Evolutionary conservation across 2,888 invertebrate species (phyloP).

Genomic region (Julus scanicus): DNA sequence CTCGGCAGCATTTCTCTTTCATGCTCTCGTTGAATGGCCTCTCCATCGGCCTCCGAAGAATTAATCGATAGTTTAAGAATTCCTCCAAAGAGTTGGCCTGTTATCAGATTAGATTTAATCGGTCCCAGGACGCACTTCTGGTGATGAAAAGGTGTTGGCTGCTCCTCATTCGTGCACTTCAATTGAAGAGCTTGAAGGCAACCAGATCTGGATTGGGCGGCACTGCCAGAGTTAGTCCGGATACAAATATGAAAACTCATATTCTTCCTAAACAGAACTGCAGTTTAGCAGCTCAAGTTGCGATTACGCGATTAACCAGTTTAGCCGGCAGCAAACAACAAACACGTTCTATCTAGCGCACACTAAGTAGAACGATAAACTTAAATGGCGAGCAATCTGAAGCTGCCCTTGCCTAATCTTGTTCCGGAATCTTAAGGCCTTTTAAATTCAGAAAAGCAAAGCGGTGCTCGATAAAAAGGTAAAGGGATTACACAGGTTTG

Average conservation of each 20-base stretch:
- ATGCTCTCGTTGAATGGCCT: neutral
- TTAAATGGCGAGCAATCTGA: neutral
- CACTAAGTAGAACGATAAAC: neutral
- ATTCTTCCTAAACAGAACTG: neutral
- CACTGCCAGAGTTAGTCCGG: no score
- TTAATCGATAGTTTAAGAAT: conserved; percentile 42
- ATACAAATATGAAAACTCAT: neutral
- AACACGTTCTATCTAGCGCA: neutral
- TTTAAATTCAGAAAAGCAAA: no score
- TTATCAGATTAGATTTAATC: conserved; percentile 30
- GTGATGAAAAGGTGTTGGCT: conserved; percentile 33
- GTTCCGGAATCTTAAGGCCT: neutral
- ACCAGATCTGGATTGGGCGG: neutral
- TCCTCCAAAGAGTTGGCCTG: conserved; percentile 24
- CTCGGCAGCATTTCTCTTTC: neutral
- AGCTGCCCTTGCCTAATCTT: neutral
- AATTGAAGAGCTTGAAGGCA: conserved; percentile 17
- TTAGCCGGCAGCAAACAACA: conserved; percentile 8
- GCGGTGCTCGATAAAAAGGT: neutral
- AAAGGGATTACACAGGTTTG: neutral
- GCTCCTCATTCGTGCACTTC: conserved; percentile 1
- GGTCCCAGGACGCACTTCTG: conserved; percentile 23
- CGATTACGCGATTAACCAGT: conserved; percentile 23
- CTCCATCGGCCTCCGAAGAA: conserved; percentile 3
- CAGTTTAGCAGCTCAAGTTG: conserved; percentile 5